A percentile compares a stretch with the other conserved stretches of the same genome.
These are phyloP conservation scores for Apis cerana DNA, from an alignment of 1,140 invertebrate genomes.

Conservation along the genomic window DNA sequence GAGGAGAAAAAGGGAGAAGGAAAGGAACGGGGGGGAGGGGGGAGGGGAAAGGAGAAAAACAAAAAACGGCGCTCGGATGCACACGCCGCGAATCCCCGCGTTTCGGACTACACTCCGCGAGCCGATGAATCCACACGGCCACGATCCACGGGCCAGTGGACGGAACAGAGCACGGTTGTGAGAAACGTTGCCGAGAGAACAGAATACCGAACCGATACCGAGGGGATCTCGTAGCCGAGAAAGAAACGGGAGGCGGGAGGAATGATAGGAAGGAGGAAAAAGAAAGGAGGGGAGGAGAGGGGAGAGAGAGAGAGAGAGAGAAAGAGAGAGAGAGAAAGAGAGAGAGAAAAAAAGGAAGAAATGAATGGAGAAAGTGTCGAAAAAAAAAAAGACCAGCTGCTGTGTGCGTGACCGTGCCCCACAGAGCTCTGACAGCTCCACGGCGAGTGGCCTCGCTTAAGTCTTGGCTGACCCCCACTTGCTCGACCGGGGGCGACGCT, in stretches of 20 bases:
- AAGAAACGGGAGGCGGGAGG: neutral
- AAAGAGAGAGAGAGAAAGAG: neutral
- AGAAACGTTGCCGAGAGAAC: no score
- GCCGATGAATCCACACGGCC: neutral
- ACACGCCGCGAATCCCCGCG: constrained; percentile 3
- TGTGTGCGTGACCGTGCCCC: constrained; percentile 81
- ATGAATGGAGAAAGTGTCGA: constrained; percentile 35
- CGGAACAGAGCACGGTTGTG: no score
- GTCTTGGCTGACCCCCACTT: constrained; percentile 78
- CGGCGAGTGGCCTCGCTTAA: constrained; percentile 82
- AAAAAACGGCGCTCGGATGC: neutral
- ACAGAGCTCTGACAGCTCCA: constrained; percentile 82
- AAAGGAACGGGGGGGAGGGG: no score
- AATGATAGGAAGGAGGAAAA: no score
- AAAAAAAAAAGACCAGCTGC: constrained; percentile 63
- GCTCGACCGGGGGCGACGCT: constrained; percentile 62
- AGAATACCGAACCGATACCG: no score
- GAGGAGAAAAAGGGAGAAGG: no score
- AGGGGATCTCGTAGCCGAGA: no score
- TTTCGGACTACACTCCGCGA: constrained; percentile 23
- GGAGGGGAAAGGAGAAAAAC: no score
- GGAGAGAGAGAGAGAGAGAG: neutral
- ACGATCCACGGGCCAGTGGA: no score
- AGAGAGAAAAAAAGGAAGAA: neutral
- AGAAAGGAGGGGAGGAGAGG: neutral